Evolutionary conservation across 2,888 invertebrate species (phyloP), one percentile per base, ranked within the genome.

Genomic region (Nemurella pictetii): DNA sequence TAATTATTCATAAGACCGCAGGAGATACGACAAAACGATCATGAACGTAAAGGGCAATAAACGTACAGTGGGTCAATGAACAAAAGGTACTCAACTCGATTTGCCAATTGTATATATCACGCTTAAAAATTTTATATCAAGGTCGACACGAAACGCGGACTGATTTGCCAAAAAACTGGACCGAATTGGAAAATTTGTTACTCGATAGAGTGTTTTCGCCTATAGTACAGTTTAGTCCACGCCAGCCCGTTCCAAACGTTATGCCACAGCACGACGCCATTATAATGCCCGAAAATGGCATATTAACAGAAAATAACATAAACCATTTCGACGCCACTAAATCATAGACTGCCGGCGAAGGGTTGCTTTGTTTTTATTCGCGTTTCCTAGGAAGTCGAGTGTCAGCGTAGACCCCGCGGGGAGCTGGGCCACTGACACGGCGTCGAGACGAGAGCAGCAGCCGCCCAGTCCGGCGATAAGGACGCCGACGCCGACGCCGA

Each of bases 401-500:
- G 35, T 35, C 35, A 35, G 35, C 35, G 35, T 4, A 12, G 5
- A 4, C 5, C 35, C 35, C 4, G 35, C 35, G 5, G 5, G 12
- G 35, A 4, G 55, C 55, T 55, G 20, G n/a, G 55, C 55, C 15
- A 15, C 3, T 12, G 55, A 7, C 15, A 20, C 55, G 55, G 55
- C 55, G 55, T 15, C 55, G 55, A n/a, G n/a, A n/a, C n/a, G n/a
- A n/a, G n/a, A n/a, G n/a, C n/a, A n/a, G 9, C 55, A 20, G 3
- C 55, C 15, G 55, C 12, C 15, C 20, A 12, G 55, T 3, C 55
- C 55, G 1, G 55, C 55, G 55, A 55, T 55, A 55, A 55, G 55
- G 55, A 55, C 55, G 20, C 75, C 75, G 75, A 28, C 75, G 75
- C 75, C 75, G 75, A 1, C 75, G 75, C 28, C 75, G 75, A 20